phyloP scores from a whole-genome alignment of 2,888 invertebrate genomes.

The Pocota personata region DNA sequence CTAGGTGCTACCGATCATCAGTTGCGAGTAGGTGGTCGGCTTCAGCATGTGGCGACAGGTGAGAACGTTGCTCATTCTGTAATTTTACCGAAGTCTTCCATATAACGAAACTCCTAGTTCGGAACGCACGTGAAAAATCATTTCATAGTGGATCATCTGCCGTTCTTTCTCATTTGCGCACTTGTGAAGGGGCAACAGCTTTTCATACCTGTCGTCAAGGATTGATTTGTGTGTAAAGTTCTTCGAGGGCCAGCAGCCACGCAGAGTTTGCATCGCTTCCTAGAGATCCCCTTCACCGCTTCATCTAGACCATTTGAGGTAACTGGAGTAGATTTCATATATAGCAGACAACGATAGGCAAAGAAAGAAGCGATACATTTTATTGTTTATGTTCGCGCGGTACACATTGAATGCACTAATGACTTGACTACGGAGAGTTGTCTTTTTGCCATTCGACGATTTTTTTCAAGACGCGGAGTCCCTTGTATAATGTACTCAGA shows the following conservation, averaged over 20 bases:
- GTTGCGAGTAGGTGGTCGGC: not conserved
- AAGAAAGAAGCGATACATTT: not conserved
- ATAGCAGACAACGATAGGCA: not conserved
- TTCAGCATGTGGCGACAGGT: not conserved
- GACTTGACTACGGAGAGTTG: too few relatives aligned
- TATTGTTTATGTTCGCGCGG: slow-evolving; percentile 17
- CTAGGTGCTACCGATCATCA: not conserved
- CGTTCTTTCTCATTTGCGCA: too few relatives aligned
- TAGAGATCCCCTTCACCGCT: too few relatives aligned
- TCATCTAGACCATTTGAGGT: not conserved
- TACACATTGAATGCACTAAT: not conserved
- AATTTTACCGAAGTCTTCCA: slow-evolving; percentile 7
- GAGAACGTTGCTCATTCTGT: not conserved
- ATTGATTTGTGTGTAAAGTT: too few relatives aligned
- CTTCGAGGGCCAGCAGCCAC: too few relatives aligned
- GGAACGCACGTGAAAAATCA: not conserved
- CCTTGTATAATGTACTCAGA: not conserved
- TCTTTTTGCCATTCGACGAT: too few relatives aligned
- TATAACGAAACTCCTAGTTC: not conserved
- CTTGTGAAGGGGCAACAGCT: too few relatives aligned
- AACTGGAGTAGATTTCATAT: not conserved
- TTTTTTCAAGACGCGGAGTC: not conserved
- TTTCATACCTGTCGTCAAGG: too few relatives aligned
- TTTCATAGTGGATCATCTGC: too few relatives aligned
- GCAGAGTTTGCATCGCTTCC: too few relatives aligned